Conservation (phyloP, 2,113 vertebrate genomes). For the Vicugna pacos region DNA sequence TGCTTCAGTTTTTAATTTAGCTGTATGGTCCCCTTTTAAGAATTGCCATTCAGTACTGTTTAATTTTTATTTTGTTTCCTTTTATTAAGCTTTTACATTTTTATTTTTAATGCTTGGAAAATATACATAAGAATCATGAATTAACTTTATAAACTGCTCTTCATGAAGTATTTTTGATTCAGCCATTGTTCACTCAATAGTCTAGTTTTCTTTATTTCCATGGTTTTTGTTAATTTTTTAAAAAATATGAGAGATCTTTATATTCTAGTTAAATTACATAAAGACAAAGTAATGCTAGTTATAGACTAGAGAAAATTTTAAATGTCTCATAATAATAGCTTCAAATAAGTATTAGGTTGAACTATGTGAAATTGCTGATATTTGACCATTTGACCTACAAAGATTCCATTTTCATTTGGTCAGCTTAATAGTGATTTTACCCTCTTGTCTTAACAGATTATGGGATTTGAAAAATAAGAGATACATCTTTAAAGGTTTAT, state of each 20-base stretch:
- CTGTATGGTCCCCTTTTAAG: neutral
- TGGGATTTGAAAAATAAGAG: slow-evolving; percentile 22
- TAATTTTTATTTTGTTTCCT: neutral
- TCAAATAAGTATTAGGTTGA: neutral
- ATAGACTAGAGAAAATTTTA: neutral
- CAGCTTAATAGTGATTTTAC: neutral
- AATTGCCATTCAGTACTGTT: neutral
- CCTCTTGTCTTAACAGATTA: slow-evolving; percentile 8
- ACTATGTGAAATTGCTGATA: neutral
- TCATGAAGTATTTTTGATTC: slow-evolving; percentile 24
- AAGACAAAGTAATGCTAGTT: slow-evolving; percentile 13
- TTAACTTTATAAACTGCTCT: slow-evolving; percentile 18
- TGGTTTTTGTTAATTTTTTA: neutral
- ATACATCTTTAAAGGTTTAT: neutral
- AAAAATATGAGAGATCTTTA: neutral
- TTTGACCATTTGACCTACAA: neutral
- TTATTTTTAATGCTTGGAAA: slow-evolving; percentile 55
- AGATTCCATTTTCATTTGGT: neutral
- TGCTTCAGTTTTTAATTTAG: slow-evolving; percentile 43
- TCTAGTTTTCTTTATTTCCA: slow-evolving; percentile 14
- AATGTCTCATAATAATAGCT: neutral
- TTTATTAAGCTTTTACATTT: slow-evolving; percentile 27
- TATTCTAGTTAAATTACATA: neutral
- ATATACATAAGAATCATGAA: neutral
- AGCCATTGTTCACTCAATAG: neutral